phyloP scores from a whole-genome alignment of 2,113 vertebrate genomes.

The Corvus cornix region DNA sequence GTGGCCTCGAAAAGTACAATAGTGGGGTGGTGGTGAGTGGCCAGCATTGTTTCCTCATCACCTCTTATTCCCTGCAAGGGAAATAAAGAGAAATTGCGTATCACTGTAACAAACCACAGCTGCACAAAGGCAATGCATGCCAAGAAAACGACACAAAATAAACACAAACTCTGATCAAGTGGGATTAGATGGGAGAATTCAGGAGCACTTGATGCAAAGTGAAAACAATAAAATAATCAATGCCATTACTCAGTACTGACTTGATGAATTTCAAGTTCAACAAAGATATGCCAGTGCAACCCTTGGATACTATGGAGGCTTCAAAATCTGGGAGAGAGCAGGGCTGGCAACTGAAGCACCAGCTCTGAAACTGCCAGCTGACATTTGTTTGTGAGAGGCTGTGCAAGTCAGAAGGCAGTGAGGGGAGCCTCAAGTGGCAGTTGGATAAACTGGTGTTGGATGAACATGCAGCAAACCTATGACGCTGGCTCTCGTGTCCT shows the following conservation, averaged over 20 bases:
- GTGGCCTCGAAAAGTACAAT: background rate
- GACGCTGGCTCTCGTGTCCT: accelerated
- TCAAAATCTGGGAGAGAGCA: background rate
- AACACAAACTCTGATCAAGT: background rate
- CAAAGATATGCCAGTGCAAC: background rate
- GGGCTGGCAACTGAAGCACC: background rate
- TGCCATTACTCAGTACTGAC: background rate
- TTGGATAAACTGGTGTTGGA: background rate
- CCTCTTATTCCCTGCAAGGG: background rate
- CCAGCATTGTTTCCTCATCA: background rate
- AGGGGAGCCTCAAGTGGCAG: background rate
- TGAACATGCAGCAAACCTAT: background rate
- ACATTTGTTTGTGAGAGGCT: accelerated
- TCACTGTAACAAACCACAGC: background rate
- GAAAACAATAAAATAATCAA: background rate
- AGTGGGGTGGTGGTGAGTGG: too few relatives aligned
- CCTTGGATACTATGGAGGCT: background rate
- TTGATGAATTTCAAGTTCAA: background rate
- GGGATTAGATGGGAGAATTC: background rate
- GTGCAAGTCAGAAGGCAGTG: background rate
- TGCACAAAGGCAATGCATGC: background rate
- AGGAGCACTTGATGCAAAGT: background rate
- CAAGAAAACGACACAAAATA: background rate
- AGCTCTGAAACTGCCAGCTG: background rate
- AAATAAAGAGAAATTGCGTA: background rate